phyloP scores from a whole-genome alignment of 2,888 invertebrate genomes.

The Erynnis tages region DNA sequence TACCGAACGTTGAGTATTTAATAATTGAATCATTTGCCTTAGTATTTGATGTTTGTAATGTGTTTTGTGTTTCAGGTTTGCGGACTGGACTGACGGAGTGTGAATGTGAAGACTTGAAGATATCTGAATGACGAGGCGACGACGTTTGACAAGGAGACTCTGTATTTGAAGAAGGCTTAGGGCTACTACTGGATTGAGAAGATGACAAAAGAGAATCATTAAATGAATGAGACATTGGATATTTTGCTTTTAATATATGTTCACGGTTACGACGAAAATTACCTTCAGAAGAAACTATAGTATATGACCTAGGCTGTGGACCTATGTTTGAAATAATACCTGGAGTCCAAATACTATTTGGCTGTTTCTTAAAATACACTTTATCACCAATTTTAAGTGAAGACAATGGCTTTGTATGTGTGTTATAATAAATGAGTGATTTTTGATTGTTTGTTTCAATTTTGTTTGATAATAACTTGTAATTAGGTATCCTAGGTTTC shows the following conservation, averaged over 20 bases:
- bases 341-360: conserved; percentile 1
- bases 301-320: conserved; percentile 3
- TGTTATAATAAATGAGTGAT: conserved; percentile 9
- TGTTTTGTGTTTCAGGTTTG: neutral
- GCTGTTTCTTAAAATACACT: conserved; percentile 10
- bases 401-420: conserved; percentile 2
- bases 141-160: neutral
- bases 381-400: conserved; percentile 3
- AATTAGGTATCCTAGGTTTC: neutral
- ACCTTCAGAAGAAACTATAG: neutral
- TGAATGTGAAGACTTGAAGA: too few relatives aligned
- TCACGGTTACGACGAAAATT: conserved; percentile 8
- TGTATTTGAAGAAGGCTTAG: neutral
- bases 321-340: neutral
- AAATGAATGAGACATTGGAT: neutral
- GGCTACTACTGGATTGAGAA: neutral
- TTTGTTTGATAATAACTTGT: neutral
- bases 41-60: neutral
- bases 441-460: conserved; percentile 3
- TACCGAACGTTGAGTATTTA: neutral
- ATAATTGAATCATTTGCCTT: neutral
- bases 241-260: neutral
- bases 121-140: neutral
- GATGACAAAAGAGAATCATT: neutral
- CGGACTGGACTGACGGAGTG: neutral